phyloP scores from a whole-genome alignment of 2,113 vertebrate genomes.

The Centropristis striata region DNA sequence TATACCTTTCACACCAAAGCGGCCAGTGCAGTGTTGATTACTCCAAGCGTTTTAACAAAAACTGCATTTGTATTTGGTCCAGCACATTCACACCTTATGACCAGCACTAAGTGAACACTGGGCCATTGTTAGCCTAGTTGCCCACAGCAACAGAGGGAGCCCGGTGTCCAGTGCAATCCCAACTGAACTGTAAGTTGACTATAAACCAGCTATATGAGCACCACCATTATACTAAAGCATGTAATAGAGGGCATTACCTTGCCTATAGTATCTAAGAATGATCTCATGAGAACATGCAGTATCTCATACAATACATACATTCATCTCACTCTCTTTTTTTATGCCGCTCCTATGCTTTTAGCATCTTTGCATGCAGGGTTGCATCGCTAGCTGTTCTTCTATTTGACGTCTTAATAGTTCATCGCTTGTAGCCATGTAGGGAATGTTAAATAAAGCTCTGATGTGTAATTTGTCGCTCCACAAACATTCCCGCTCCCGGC shows the following conservation, averaged over 20 bases:
- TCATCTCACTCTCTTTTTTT: neutral
- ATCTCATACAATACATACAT: neutral
- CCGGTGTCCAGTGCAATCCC: neutral
- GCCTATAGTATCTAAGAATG: neutral
- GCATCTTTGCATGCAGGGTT: conserved; percentile 68
- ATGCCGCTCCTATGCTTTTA: conserved; percentile 42
- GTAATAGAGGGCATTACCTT: neutral
- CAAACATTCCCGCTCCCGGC: conserved; percentile 80
- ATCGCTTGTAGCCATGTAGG: conserved; percentile 77
- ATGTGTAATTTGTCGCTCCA: conserved; percentile 83
- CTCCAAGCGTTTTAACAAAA: neutral
- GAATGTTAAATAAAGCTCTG: conserved; percentile 83
- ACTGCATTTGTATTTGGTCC: neutral
- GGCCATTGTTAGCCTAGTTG: neutral
- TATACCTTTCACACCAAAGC: neutral
- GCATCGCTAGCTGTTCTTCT: conserved; percentile 63
- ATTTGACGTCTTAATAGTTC: conserved; percentile 82
- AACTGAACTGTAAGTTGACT: neutral
- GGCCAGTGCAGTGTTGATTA: neutral
- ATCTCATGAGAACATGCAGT: conserved; percentile 17
- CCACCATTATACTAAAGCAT: neutral
- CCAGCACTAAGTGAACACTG: neutral
- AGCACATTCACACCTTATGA: neutral
- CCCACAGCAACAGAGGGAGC: neutral
- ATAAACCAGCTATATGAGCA: neutral